phyloP scores from a whole-genome alignment of 2,888 invertebrate genomes.

The Melinopterus prodromus region DNA sequence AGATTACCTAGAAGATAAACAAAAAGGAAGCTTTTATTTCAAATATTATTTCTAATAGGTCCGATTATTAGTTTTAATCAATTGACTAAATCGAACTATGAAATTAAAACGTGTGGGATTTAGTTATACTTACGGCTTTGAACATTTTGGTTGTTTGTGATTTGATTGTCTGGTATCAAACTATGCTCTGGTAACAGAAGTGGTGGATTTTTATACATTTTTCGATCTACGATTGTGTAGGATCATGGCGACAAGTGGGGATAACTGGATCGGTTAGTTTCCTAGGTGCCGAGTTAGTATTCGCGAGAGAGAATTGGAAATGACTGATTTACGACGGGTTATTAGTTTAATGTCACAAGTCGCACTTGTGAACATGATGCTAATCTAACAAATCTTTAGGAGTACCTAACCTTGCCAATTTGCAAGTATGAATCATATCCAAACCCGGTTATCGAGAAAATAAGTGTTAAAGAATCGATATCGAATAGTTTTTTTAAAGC shows the following conservation, averaged over 20 bases:
- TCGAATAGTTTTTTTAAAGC: too few relatives aligned
- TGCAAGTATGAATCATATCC: neutral
- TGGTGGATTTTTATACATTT: conserved; percentile 9
- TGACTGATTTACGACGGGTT: neutral
- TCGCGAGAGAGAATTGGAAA: neutral
- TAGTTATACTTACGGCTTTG: conserved; percentile 31
- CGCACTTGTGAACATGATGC: neutral
- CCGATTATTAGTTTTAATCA: neutral
- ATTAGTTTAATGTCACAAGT: neutral
- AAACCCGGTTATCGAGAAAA: too few relatives aligned
- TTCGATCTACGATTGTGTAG: neutral
- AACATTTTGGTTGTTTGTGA: conserved; percentile 41
- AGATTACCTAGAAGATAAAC: conserved; percentile 57
- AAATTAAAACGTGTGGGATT: too few relatives aligned
- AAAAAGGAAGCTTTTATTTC: conserved; percentile 4
- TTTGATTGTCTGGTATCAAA: conserved; percentile 29
- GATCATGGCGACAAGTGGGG: neutral
- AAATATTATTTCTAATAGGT: neutral
- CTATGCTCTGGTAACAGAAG: conserved; percentile 26
- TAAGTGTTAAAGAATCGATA: too few relatives aligned
- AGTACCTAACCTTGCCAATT: neutral
- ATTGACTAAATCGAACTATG: neutral
- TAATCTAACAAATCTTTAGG: neutral
- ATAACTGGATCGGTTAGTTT: conserved; percentile 6
- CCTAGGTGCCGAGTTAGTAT: neutral